phyloP scores from a whole-genome alignment of 2,888 invertebrate genomes.

The Amphimallon solstitiale region DNA sequence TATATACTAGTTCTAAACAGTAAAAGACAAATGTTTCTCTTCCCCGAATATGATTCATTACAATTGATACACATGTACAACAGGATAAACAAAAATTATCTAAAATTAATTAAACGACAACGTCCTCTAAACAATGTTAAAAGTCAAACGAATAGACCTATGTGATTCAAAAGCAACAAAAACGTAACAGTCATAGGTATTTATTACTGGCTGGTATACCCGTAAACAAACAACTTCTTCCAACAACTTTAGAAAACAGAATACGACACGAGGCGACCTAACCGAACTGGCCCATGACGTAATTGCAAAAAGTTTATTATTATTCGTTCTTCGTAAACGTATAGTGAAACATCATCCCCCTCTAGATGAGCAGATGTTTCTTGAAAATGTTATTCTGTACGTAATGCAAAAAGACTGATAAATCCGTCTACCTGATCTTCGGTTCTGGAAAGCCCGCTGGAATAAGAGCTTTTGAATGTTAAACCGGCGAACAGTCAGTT shows the following conservation, averaged over 20 bases:
- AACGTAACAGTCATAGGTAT: no score
- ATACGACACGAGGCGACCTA: neutral
- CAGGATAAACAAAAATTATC: no score
- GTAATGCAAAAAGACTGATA: slow-evolving; percentile 19
- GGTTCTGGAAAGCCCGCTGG: neutral
- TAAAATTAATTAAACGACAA: no score
- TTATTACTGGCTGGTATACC: no score
- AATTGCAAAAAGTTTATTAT: slow-evolving; percentile 12
- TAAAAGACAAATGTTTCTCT: no score
- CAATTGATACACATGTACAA: no score
- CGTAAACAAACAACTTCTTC: neutral
- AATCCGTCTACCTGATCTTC: slow-evolving; percentile 16
- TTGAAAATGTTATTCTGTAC: slow-evolving; percentile 1
- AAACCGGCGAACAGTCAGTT: slow-evolving; percentile 10
- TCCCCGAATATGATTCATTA: no score
- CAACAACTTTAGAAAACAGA: neutral
- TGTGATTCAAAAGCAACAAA: no score
- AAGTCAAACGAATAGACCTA: no score
- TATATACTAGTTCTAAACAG: no score
- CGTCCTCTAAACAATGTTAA: no score
- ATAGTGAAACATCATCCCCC: neutral
- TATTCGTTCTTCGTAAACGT: neutral
- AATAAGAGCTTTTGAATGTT: neutral
- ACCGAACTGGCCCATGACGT: neutral
- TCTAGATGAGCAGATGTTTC: slow-evolving; percentile 24